Evolutionary conservation across 64 coral and sea anemone species (phyloP).

Genomic region (Dendronephthya gigantea): DNA sequence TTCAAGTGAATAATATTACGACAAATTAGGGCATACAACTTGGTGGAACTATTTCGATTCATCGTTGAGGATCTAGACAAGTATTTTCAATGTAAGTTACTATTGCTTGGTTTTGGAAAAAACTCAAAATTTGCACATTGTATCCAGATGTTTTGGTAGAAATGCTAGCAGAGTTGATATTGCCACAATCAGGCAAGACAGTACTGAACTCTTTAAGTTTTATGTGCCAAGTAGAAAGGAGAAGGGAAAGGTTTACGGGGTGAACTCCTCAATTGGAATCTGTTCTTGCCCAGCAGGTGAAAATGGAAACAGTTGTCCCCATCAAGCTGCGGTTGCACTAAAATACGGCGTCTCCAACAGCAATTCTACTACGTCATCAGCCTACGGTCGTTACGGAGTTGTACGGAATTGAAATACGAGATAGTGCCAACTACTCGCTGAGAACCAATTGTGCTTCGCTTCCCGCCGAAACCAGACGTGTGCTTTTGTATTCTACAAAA

Average conservation of each 20-base stretch:
- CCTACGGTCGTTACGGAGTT: background rate
- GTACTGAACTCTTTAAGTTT: conserved; percentile 1
- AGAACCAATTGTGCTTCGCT: conserved; percentile 7
- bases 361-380: background rate
- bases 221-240: conserved; percentile 28
- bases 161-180: conserved; percentile 25
- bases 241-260: conserved; percentile 15
- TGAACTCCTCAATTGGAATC: conserved; percentile 25
- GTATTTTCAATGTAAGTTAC: conserved; percentile 34
- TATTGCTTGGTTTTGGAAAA: conserved; percentile 33
- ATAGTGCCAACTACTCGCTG: background rate
- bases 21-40: conserved; percentile 31
- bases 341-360: conserved; percentile 26
- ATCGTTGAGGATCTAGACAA: conserved; percentile 29
- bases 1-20: conserved; percentile 33
- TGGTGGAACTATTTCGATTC: conserved; percentile 28
- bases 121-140: conserved; percentile 34
- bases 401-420: background rate
- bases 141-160: conserved; percentile 35
- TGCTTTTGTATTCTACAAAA: too few species aligned
- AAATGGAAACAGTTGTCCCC: conserved; percentile 35
- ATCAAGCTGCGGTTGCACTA: conserved; percentile 47
- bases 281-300: conserved; percentile 46
- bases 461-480: background rate
- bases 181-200: background rate